A percentile compares a stretch with the other conserved stretches of the same genome.
phyloP scores from a whole-genome alignment of 2,797 vertebrate genomes.

The Thunnus albacares region DNA sequence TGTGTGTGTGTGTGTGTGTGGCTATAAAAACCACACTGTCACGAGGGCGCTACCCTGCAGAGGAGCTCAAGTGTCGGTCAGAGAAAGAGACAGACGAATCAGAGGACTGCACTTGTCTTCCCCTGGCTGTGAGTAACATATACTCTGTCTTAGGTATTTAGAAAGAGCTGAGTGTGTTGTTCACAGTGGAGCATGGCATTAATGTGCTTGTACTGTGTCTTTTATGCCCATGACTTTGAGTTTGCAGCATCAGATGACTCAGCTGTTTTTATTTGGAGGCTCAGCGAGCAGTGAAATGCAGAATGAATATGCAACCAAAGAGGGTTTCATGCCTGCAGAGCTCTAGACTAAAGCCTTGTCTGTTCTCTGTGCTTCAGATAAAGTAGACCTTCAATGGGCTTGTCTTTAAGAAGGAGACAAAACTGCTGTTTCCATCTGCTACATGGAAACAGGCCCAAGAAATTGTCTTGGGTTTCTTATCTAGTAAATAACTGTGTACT shows the following conservation, averaged over 20 bases:
- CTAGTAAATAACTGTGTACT: not conserved
- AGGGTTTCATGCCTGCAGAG: not conserved
- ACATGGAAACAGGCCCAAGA: too few relatives aligned
- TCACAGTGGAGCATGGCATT: not conserved
- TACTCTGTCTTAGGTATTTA: not conserved
- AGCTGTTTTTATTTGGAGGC: constrained; percentile 48
- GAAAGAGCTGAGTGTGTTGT: not conserved
- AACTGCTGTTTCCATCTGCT: too few relatives aligned
- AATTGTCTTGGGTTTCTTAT: not conserved
- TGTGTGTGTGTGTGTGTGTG: constrained; percentile 9
- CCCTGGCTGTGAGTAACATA: constrained; percentile 66
- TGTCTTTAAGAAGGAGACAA: not conserved
- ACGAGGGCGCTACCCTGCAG: constrained; percentile 44
- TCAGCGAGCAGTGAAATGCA: constrained; percentile 3
- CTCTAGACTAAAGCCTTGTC: not conserved
- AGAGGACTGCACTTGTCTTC: constrained; percentile 27
- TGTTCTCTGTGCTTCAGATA: constrained; percentile 4
- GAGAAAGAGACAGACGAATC: constrained; percentile 13
- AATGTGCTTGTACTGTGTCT: constrained; percentile 16
- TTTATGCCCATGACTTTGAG: not conserved
- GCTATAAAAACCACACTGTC: constrained; percentile 63
- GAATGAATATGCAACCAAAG: not conserved
- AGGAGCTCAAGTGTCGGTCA: constrained; percentile 50
- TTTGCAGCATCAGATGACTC: constrained; percentile 60
- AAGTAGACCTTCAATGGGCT: not conserved